Evolutionary conservation across 2,113 vertebrate species (phyloP).

Genomic region (Caretta caretta): DNA sequence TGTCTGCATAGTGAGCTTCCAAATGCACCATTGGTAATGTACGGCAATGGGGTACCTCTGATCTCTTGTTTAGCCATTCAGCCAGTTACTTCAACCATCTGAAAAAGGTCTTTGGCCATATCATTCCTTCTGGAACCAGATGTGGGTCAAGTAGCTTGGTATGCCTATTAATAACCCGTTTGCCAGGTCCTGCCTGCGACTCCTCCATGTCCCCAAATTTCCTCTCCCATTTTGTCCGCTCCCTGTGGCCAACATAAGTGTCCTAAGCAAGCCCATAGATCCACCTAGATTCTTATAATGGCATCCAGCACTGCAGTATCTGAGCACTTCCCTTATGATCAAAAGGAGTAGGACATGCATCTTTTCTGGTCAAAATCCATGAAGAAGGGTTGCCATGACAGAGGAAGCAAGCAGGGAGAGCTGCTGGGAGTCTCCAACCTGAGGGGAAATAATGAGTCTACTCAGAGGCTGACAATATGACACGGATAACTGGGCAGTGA

Average conservation of each 20-base stretch:
- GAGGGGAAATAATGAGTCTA: neutral
- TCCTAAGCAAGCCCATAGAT: neutral
- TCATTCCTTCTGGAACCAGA: neutral
- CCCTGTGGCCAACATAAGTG: neutral
- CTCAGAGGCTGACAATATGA: neutral
- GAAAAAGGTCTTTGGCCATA: neutral
- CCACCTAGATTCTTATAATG: neutral
- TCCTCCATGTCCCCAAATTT: rapidly evolving
- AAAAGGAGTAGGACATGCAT: neutral
- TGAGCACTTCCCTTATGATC: neutral
- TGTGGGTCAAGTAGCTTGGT: neutral
- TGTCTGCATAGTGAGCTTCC: neutral
- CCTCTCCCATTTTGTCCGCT: neutral
- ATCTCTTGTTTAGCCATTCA: neutral
- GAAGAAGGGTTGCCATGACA: neutral
- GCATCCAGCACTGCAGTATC: neutral
- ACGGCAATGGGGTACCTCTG: neutral
- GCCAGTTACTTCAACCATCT: rapidly evolving
- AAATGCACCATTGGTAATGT: rapidly evolving
- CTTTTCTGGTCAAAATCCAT: neutral
- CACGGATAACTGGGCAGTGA: neutral
- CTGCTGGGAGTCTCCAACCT: neutral
- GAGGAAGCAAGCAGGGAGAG: neutral
- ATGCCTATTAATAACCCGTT: neutral
- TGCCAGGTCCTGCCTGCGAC: neutral